Evolutionary conservation across 2,888 invertebrate species (phyloP), one percentile per base, ranked within the genome.

Genomic region (Tholera decimalis): DNA sequence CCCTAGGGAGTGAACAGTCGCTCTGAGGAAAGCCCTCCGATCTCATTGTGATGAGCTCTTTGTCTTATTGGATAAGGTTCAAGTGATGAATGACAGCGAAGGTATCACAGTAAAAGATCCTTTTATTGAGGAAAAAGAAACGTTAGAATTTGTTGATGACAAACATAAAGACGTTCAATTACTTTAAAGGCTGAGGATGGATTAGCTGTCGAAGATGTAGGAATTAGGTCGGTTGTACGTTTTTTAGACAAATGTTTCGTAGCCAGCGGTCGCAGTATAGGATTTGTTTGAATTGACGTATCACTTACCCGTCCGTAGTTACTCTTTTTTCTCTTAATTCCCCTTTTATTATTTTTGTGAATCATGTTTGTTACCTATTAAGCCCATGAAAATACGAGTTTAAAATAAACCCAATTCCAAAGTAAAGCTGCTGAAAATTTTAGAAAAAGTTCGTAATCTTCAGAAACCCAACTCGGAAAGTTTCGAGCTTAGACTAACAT

Each of bases 51-150:
- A 79, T 79, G 82, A 77, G 80, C 80, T 80, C 81, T 82, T 85
- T 85, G 86, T 86, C 85, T 86, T 84, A 80, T 77, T 79, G 77
- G 79, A 80, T 83, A 79, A 77, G 72, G 74, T 77, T 81, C 78
- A 73, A 85, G 83, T 80, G 79, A 84, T 69, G 76, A 77, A 79
- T 79, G 81, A 74, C 69, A 77, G 71, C 71, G 72, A 65, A 82
- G 78, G 73, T 79, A 81, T 78, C 83, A 70, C 70, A 57, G 67
- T 61, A 80, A 80, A 79, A 71, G 77, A 70, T 63, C 60, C 78
- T 73, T 82, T 83, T 79, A 82, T 82, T 81, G 80, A 78, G 76
- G 82, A 83, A 83, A 83, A 77, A 82, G 73, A 73, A 66, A 69
- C 68, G 79, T 77, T 73, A 79, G 72, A 79, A 81, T 79, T 72